Conservation (phyloP, 2,888 invertebrate genomes). For the Diabrotica balteata region DNA sequence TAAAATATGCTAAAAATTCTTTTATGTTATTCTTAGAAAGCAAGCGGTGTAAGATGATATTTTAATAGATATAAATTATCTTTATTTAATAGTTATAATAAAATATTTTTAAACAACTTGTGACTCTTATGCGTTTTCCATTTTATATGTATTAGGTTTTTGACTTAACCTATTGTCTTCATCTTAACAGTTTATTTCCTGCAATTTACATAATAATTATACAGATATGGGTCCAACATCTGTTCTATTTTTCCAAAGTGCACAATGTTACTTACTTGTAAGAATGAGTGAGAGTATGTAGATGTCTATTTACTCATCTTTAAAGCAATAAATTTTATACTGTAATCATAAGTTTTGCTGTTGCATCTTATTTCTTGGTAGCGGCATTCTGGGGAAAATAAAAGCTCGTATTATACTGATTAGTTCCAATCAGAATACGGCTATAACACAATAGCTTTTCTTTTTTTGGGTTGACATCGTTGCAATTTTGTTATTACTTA, state of each 20-base stretch:
- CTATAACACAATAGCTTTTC: background rate
- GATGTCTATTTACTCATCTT: constrained; percentile 32
- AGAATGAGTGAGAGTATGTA: constrained; percentile 28
- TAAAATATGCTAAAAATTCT: too few relatives aligned
- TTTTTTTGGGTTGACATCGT: background rate
- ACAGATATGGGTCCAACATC: constrained; percentile 48
- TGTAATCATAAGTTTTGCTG: constrained; percentile 15
- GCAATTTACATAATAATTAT: constrained; percentile 35
- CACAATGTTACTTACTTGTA: constrained; percentile 29
- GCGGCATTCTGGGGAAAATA: too few relatives aligned
- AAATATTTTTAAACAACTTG: too few relatives aligned
- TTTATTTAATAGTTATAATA: too few relatives aligned
- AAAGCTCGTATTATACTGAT: background rate
- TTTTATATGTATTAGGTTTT: background rate
- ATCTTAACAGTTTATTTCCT: constrained; percentile 7
- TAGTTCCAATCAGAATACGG: background rate
- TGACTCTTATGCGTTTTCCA: too few relatives aligned
- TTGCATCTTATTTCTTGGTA: too few relatives aligned
- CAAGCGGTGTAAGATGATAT: too few relatives aligned
- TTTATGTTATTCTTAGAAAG: too few relatives aligned
- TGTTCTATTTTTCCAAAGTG: constrained; percentile 46
- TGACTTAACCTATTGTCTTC: constrained; percentile 14
- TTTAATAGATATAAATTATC: too few relatives aligned
- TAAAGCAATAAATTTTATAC: constrained; percentile 40
- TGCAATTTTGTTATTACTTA: too few relatives aligned